A percentile compares a stretch with the other conserved stretches of the same genome.
Conservation (phyloP, 2,797 vertebrate species). For the Dendrocincla tyrannina region DNA sequence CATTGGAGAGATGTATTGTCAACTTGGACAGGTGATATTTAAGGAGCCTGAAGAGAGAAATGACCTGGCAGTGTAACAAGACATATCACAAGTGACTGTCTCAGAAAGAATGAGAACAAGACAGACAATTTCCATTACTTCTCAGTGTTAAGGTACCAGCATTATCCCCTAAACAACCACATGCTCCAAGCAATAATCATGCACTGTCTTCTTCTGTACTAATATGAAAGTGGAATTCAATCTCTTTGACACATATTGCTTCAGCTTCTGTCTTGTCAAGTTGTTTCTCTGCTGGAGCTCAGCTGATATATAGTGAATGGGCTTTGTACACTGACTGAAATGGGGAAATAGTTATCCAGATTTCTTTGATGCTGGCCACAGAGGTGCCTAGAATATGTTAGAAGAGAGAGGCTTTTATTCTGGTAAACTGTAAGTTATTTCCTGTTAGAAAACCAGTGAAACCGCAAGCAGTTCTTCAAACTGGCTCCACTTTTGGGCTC, state of each 20-base stretch:
- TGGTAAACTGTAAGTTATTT: neutral
- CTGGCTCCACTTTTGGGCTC: neutral
- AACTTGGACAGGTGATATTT: conserved; percentile 71
- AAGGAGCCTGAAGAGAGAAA: conserved; percentile 67
- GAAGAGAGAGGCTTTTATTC: conserved; percentile 1
- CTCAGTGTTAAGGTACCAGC: conserved; percentile 45
- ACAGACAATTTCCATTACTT: conserved; percentile 69
- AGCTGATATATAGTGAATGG: conserved; percentile 43
- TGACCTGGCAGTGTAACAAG: conserved; percentile 68
- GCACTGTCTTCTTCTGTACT: conserved; percentile 58
- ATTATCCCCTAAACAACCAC: conserved; percentile 56
- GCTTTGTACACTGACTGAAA: conserved; percentile 31
- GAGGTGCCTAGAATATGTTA: neutral
- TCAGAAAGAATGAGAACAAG: conserved; percentile 57
- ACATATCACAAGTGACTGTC: conserved; percentile 58
- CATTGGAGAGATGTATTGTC: conserved; percentile 44
- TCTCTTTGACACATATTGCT: conserved; percentile 71
- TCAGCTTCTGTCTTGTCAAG: conserved; percentile 60
- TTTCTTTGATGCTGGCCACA: neutral
- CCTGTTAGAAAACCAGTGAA: neutral
- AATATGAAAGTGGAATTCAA: conserved; percentile 70
- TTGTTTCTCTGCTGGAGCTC: conserved; percentile 46
- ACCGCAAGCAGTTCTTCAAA: neutral
- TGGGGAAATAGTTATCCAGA: conserved; percentile 5
- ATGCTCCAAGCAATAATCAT: conserved; percentile 64